Evolutionary conservation across 2,888 invertebrate genomes (phyloP).

Genomic region (Dryococelus australis): DNA sequence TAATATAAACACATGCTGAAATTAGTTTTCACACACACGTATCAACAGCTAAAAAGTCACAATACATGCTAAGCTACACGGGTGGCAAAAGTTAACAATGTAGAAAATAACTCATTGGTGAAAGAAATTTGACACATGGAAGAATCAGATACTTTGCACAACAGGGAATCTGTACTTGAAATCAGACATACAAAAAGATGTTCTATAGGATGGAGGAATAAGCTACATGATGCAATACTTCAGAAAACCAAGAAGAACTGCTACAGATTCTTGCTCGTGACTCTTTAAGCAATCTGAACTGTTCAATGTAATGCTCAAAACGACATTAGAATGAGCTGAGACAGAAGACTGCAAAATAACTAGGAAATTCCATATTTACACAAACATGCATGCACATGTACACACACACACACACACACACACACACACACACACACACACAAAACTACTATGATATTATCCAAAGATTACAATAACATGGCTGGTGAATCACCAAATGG

Average conservation of each 20-base stretch:
- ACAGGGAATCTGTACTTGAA: not conserved
- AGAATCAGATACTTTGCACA: not conserved
- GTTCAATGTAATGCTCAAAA: not conserved
- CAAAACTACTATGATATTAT: slow-evolving; percentile 35
- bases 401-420: slow-evolving; percentile 23
- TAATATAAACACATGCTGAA: too few relatives aligned
- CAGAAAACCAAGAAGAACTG: not conserved
- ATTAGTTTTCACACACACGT: not conserved
- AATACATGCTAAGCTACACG: not conserved
- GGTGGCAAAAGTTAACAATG: not conserved
- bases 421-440: slow-evolving; percentile 19
- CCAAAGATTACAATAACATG: slow-evolving; percentile 28
- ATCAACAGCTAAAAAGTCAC: not conserved
- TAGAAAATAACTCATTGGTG: not conserved
- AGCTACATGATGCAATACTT: not conserved
- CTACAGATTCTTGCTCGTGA: not conserved
- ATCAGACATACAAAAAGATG: not conserved
- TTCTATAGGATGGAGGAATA: too few relatives aligned
- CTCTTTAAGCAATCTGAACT: not conserved
- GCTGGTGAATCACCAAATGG: slow-evolving; percentile 34
- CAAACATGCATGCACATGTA: too few relatives aligned
- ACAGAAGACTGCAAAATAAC: slow-evolving; percentile 31
- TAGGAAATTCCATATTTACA: slow-evolving; percentile 37
- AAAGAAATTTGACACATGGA: not conserved
- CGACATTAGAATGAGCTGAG: not conserved